Base-by-base conservation (phyloP, 1,140 invertebrate species). In the Carposina sasakii region DNA sequence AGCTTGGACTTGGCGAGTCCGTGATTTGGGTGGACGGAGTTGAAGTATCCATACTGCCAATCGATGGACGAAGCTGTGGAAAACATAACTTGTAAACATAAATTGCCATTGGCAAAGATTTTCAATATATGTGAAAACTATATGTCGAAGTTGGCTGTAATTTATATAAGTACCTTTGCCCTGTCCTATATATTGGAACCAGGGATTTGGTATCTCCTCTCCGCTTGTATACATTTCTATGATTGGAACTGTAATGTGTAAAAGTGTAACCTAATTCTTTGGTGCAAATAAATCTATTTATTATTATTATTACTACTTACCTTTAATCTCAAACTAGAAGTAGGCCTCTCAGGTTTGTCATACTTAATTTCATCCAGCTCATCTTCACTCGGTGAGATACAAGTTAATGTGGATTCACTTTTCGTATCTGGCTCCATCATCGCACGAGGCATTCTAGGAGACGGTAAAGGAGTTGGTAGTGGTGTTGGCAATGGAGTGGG, bases 401-500 rank as follows among this genome's bases (percentile, higher is more conserved):
- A 75, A 2, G 63, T 77, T 10, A 44, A 54, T 42, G 63, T 66
- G 3, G 71, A 74, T 49, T 78, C 79, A 13, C 64, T 73, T 48
- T 77, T 74, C 9, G 47, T 61, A 37, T 76, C 71, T 13, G 60
- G 64, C 50, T 74, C 87, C 63, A 64, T 74, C 49, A 57, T 81
- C 52, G 69, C 78, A 47, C 73, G 63, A 17, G 65, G 85, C 83
- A 78, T 82, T 53, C 63, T 75, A 50, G 63, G 83, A 49, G 64
- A 81, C 28, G 68, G 74, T 15, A 91, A 73, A 1, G 91, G 91
- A 1, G 91, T 92, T 5, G 91, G 86, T 22, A 90, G 83, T 13
- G 91, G 91, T 8, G 91, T 92, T 0, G 92, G 90, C 42, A 87
- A 82, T 31, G 91, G 91, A 3, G 91, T 91, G 1, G 92, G 91